A percentile compares a stretch with the other conserved stretches of the same genome.
Evolutionary conservation across 2,797 vertebrate genomes (phyloP).

Genomic region (Trichosurus vulpecula): DNA sequence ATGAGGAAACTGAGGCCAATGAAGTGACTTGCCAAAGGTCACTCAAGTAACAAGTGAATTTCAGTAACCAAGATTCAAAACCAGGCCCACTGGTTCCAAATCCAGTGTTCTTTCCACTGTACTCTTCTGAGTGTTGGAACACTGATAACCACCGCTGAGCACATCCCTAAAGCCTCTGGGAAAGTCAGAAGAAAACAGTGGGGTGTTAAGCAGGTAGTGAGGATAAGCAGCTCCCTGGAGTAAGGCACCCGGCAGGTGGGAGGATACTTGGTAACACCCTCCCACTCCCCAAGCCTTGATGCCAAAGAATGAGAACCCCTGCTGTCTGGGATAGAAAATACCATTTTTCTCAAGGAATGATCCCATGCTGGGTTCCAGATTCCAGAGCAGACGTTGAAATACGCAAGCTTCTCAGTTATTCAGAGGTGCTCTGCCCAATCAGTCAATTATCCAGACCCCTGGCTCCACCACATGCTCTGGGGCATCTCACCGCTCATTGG

Average conservation of each 20-base stretch:
- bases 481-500: fast-evolving
- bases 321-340: not conserved
- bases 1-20: not conserved
- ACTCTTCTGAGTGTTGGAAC: not conserved
- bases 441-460: not conserved
- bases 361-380: not conserved
- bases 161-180: not conserved
- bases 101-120: not conserved
- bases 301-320: not conserved
- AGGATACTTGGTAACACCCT: not conserved
- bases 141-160: not conserved
- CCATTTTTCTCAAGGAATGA: not conserved
- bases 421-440: not conserved
- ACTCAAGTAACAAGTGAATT: not conserved
- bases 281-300: not conserved
- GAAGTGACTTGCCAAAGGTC: not conserved
- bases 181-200: not conserved
- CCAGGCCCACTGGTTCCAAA: not conserved
- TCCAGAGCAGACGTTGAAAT: not conserved
- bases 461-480: fast-evolving
- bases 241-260: not conserved
- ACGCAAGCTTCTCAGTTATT: not conserved
- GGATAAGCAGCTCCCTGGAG: not conserved
- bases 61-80: not conserved
- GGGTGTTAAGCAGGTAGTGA: not conserved